These are phyloP conservation scores for Thumatha senex DNA, from an alignment of 2,888 invertebrate genomes.

Conservation along the genomic window DNA sequence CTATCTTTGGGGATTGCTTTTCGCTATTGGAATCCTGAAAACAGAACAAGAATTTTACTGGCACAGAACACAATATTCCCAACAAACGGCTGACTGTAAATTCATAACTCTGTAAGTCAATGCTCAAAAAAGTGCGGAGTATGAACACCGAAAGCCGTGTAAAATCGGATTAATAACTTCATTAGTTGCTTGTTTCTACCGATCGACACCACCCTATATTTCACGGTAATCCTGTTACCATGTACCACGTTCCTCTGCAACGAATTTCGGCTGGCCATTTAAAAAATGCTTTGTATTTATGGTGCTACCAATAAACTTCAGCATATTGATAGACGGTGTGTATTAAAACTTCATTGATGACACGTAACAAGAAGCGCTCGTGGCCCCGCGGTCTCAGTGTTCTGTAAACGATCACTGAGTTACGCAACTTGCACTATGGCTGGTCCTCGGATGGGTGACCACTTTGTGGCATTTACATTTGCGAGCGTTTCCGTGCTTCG, in stretches of 20 bases:
- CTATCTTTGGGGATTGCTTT: slow-evolving; percentile 39
- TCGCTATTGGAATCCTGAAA: slow-evolving; percentile 59
- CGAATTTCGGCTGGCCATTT: slow-evolving; percentile 52
- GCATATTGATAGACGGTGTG: slow-evolving; percentile 20
- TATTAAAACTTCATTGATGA: slow-evolving; percentile 17
- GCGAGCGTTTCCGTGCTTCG: too few species aligned
- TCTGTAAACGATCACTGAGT: too few species aligned
- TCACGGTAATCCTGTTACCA: slow-evolving; percentile 79
- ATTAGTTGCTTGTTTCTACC: slow-evolving; percentile 81
- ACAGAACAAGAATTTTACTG: slow-evolving; percentile 16
- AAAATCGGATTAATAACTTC: slow-evolving; percentile 83
- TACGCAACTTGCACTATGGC: too few species aligned
- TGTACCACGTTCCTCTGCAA: slow-evolving; percentile 56
- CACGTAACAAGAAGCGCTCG: too few species aligned
- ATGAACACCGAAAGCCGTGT: slow-evolving; percentile 70
- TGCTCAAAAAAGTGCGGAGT: slow-evolving; percentile 56
- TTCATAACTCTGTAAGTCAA: slow-evolving; percentile 42
- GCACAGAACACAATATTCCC: slow-evolving; percentile 20
- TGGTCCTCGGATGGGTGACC: too few species aligned
- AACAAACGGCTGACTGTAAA: slow-evolving; percentile 31
- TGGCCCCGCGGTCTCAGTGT: too few species aligned
- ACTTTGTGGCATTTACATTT: too few species aligned
- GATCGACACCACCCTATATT: slow-evolving; percentile 77
- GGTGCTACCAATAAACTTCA: slow-evolving; percentile 24
- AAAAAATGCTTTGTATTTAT: slow-evolving; percentile 38